These are phyloP conservation scores for Apamea anceps DNA, from an alignment of 2,888 invertebrate species.

Conservation along the genomic window DNA sequence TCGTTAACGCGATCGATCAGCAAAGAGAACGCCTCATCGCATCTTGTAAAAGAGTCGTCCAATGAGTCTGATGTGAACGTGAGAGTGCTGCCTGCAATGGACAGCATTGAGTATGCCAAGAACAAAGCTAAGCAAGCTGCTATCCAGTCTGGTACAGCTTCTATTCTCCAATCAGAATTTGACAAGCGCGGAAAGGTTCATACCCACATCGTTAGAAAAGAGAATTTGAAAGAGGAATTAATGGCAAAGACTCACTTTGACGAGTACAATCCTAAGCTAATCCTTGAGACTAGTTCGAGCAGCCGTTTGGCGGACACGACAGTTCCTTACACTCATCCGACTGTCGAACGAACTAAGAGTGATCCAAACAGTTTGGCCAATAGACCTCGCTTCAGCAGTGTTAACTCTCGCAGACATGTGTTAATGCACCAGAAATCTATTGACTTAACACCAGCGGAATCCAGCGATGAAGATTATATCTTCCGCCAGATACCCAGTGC, in stretches of 20 bases:
- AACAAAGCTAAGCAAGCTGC: conserved; percentile 85
- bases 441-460: conserved; percentile 95
- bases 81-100: conserved; percentile 88
- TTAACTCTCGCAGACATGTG: conserved; percentile 93
- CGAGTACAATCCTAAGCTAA: conserved; percentile 93
- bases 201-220: conserved; percentile 87
- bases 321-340: conserved; percentile 92
- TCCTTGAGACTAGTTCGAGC: conserved; percentile 89
- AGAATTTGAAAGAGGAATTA: conserved; percentile 91
- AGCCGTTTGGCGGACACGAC: conserved; percentile 88
- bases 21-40: conserved; percentile 81
- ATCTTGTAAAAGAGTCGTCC: conserved; percentile 87
- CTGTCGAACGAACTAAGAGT: conserved; percentile 96
- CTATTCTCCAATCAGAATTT: conserved; percentile 91
- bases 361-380: conserved; percentile 95
- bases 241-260: conserved; percentile 92
- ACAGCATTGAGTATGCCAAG: conserved; percentile 89
- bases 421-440: conserved; percentile 96
- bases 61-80: conserved; percentile 89
- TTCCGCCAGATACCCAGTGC: conserved; percentile 94
- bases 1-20: conserved; percentile 91
- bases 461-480: conserved; percentile 95
- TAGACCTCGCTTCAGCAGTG: conserved; percentile 93
- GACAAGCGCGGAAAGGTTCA: conserved; percentile 89
- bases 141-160: conserved; percentile 85